Conservation (phyloP, 2,113 vertebrate species). For the Spilogale gracilis region DNA sequence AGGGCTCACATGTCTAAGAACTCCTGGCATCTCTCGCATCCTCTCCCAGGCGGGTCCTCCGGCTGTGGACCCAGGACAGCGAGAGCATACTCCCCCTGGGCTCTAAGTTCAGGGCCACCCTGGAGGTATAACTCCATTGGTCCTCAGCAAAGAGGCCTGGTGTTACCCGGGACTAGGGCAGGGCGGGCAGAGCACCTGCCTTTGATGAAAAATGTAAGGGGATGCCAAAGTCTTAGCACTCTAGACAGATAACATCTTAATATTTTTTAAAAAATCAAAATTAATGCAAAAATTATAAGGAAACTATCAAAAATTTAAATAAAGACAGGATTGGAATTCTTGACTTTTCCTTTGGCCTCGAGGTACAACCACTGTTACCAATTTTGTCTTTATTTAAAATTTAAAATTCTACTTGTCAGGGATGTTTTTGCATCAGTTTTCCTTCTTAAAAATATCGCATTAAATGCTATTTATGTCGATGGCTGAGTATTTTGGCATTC, state of each 20-base stretch:
- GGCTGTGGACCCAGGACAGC: background rate
- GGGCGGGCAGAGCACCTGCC: background rate
- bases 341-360: background rate
- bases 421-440: background rate
- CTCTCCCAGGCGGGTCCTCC: constrained; percentile 16
- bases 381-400: background rate
- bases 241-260: background rate
- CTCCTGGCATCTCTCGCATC: background rate
- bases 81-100: background rate
- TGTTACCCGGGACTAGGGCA: background rate
- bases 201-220: background rate
- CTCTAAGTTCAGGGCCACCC: constrained; percentile 77
- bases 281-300: background rate
- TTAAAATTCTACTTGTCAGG: background rate
- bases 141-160: background rate
- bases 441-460: background rate
- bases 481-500: background rate
- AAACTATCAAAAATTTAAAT: background rate
- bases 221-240: background rate
- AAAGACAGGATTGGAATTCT: background rate
- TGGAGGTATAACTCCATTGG: constrained; percentile 73
- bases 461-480: background rate
- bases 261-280: background rate
- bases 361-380: background rate
- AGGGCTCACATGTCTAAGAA: background rate